These are phyloP conservation scores for Protomyctophum bolini DNA, from an alignment of 2,113 vertebrate species.

Conservation along the genomic window DNA sequence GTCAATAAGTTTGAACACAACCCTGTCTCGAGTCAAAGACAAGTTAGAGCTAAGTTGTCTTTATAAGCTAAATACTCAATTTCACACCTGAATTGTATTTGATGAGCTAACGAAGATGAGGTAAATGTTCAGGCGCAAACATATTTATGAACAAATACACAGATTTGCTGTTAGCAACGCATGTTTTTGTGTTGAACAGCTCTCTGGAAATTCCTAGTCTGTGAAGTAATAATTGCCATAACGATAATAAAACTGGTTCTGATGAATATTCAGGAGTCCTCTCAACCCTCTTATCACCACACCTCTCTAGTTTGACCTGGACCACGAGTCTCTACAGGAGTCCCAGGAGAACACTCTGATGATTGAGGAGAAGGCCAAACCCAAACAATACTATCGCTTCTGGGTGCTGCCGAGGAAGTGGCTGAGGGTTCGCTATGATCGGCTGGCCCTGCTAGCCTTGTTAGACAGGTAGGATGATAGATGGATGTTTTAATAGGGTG, in stretches of 20 bases:
- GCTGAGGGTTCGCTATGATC: conserved; percentile 96
- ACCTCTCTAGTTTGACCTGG: conserved; percentile 84
- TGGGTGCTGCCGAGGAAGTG: conserved; percentile 95
- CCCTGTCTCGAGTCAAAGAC: too few species aligned
- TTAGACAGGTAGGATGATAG: conserved; percentile 88
- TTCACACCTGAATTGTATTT: too few species aligned
- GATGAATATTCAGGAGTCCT: not conserved
- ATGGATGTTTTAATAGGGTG: not conserved
- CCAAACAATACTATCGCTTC: conserved; percentile 98
- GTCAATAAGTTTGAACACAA: too few species aligned
- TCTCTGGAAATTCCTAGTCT: too few species aligned
- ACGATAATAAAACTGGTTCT: not conserved
- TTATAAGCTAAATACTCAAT: too few species aligned
- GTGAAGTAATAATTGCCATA: too few species aligned
- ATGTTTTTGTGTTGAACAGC: not conserved
- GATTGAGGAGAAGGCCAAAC: conserved; percentile 89
- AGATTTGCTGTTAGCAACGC: not conserved
- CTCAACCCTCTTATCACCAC: not conserved
- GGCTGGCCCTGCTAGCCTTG: conserved; percentile 94
- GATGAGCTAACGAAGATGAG: too few species aligned
- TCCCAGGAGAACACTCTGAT: conserved; percentile 92
- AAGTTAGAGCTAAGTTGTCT: too few species aligned
- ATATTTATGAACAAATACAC: too few species aligned
- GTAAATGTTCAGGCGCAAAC: too few species aligned
- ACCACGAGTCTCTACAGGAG: conserved; percentile 90